phyloP scores from a whole-genome alignment of 2,888 invertebrate species.

The Myathropa florea region DNA sequence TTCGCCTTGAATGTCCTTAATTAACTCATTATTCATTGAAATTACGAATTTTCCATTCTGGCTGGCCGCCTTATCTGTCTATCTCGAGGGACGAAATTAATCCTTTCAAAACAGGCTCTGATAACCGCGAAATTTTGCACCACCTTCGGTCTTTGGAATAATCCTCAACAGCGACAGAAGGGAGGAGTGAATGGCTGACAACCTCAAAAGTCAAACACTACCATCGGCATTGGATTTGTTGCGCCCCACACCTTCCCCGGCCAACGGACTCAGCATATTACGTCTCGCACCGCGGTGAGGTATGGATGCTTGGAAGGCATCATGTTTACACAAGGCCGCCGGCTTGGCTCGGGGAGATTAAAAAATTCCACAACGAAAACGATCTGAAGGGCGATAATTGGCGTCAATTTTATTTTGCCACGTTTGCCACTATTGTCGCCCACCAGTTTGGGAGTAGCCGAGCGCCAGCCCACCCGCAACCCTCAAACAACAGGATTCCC shows the following conservation, averaged over 20 bases:
- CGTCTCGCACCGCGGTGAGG: neutral
- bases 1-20: constrained; percentile 73
- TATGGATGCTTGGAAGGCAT: constrained; percentile 14
- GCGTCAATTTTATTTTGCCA: constrained; percentile 74
- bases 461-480: neutral
- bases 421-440: constrained; percentile 62
- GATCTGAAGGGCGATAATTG: constrained; percentile 74
- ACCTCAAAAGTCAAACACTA: constrained; percentile 60
- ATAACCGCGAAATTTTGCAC: constrained; percentile 71
- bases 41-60: constrained; percentile 72
- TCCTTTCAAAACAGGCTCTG: constrained; percentile 70
- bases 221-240: constrained; percentile 12
- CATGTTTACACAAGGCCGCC: constrained; percentile 42
- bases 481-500: constrained; percentile 5
- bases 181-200: constrained; percentile 29
- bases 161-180: constrained; percentile 25
- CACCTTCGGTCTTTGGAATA: constrained; percentile 57
- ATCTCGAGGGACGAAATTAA: constrained; percentile 70
- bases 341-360: constrained; percentile 64
- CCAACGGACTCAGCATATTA: neutral
- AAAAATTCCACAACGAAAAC: constrained; percentile 69
- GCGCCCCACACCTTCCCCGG: neutral
- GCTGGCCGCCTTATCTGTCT: constrained; percentile 49
- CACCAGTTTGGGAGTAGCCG: neutral
- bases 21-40: constrained; percentile 80